Evolutionary conservation across 2,888 invertebrate genomes (phyloP), one percentile per base, ranked within the genome.

Genomic region (Mythimna loreyi): DNA sequence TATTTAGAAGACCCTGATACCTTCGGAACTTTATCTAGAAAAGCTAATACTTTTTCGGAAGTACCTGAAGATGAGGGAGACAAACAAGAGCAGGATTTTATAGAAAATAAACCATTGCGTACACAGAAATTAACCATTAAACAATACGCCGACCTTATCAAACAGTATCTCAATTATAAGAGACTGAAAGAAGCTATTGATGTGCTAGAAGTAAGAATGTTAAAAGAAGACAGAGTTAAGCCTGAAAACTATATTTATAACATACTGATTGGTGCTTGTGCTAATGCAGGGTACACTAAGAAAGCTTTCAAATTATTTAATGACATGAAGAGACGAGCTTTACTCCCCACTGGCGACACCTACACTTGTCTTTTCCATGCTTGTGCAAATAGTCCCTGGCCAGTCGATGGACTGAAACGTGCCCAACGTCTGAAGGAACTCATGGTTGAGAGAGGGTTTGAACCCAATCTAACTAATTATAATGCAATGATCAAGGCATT

Each of bases 401-500:
- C 96, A 3, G 90, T 93, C 55, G 97, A 97, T 91, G 98, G 98
- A 0, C 90, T 99, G 49, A 94, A 96, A 62, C 96, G 97, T 88
- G 97, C 98, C 0, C 95, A 92, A 28, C 92, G 97, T 73, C 93
- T 99, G 60, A 95, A 97, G 64, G 92, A 97, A 69, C 92, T 97
- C 5, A 97, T 99, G 96, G 90, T 96, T 58, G 97, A 97, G 82
- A 97, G 97, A 84, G 96, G 97, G 9, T 93, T 97, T 78, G 95
- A 97, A 77, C 97, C 98, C 4, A 98, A 98, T 89, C 90, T 97
- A 1, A 97, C 97, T 9, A 98, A 98, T 87, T 99, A 98, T 87
- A 97, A 99, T 95, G 97, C 98, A 4, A 98, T 99, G 97, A 98
- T 99, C 43, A 99, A 98, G 96, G 98, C 98, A 1, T 99, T 98